Base-by-base conservation (phyloP, 1,140 invertebrate species). In the Lepidurus couesii region DNA sequence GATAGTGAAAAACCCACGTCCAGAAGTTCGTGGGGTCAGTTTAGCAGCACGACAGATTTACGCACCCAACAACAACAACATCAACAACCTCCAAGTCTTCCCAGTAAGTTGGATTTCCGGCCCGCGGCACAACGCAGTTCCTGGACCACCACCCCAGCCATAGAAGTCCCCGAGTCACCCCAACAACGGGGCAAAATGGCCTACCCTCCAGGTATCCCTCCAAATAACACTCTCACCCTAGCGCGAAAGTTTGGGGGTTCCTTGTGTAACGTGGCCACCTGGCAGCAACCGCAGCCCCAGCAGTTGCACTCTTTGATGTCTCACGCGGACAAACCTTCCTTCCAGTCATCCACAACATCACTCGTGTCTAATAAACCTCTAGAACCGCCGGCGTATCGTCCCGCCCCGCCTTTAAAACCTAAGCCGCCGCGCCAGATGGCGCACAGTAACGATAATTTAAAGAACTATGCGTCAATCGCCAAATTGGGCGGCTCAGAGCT, bases 201-300 rank as follows among this genome's bases (percentile, higher is more conserved):
- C 45, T 34, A 47, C 26, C 24, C 65, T n/a, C 73, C 21, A 26
- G 26, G 74, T 44, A 73, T 73, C 73, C 78, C 43, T 7, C 73
- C 78, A 11, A 44, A 21, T 21, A 65, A 78, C 42, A 44, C 34
- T 42, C 24, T 16, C 78, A 74, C 34, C 34, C 45, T 42, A 24
- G 24, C 78, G 78, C 73, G 74, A 21, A 73, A 74, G 21, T 79
- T 79, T 44, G 78, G 78, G 34, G 78, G 78, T 34, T 79, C 78
- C 21, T 13, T 79, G 4, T 79, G 65, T 75, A 79, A 75, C 78
- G 78, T 79, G 8, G 26, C 78, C 9, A 44, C 78, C 75, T 26
- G 44, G 75, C 44, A 76, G n/a, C 75, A 76, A 13, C 21, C 44
- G 43, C 53, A 65, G 53, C 21, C 53, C 16, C 53, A 65, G 21